A percentile compares a stretch with the other conserved stretches of the same genome.
Evolutionary conservation across 1,140 invertebrate genomes (phyloP).

Genomic region (Plectrocnemia conspersa): DNA sequence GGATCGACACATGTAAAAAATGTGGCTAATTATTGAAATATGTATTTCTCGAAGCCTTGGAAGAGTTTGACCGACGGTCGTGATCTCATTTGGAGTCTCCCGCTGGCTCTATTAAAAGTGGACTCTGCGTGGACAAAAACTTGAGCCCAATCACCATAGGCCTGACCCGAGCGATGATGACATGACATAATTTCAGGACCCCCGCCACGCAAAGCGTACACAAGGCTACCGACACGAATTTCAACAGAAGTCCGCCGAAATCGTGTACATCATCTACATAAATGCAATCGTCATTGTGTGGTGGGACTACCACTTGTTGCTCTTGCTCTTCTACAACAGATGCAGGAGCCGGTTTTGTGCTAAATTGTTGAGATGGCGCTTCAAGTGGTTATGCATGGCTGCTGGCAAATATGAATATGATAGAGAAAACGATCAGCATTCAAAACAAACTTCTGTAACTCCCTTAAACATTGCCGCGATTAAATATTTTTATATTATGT

Average conservation of each 20-base stretch:
- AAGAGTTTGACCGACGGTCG: constrained; percentile 13
- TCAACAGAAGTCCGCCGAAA: constrained; percentile 12
- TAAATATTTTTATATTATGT: too few relatives aligned
- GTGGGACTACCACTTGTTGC: constrained; percentile 13
- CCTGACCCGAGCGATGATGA: constrained; percentile 4
- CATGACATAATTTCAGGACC: constrained; percentile 13
- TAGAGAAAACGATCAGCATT: too few relatives aligned
- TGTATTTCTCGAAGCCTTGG: too few relatives aligned
- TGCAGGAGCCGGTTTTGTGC: too few relatives aligned
- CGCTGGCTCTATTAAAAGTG: constrained; percentile 23
- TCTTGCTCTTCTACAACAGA: too few relatives aligned
- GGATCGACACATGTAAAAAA: too few relatives aligned
- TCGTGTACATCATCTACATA: constrained; percentile 12
- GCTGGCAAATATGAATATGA: too few relatives aligned
- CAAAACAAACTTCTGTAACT: too few relatives aligned
- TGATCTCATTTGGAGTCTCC: constrained; percentile 29
- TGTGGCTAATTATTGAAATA: too few relatives aligned
- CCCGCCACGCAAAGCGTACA: neutral
- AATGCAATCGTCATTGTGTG: constrained; percentile 19
- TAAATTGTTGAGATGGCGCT: too few relatives aligned
- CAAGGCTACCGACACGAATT: constrained; percentile 6
- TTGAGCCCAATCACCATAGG: neutral
- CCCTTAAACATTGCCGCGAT: too few relatives aligned
- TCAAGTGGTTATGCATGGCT: too few relatives aligned
- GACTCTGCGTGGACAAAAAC: constrained; percentile 3